Evolutionary conservation across 1,140 invertebrate species (phyloP), one percentile per base, ranked within the genome.

Genomic region (Caenorhabditis brenneri): DNA sequence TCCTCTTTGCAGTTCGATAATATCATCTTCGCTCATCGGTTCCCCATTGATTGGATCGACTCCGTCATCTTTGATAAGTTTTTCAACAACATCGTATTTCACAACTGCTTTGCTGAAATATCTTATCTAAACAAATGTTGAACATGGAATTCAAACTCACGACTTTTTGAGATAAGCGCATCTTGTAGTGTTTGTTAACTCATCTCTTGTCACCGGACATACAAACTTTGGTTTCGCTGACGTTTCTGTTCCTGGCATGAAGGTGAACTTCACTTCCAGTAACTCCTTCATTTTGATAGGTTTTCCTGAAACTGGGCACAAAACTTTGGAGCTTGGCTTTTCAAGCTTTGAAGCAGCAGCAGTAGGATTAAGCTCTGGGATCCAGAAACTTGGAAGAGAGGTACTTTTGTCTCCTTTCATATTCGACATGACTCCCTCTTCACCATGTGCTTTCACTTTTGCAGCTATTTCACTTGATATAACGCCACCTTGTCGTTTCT

Each of bases 41-140:
- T 95, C 93, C 83, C 94, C 94, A 83, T 95, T 97, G 0, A 97
- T 93, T 0, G 97, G 97, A 93, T 99, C 96, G 5, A 96, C 93
- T 97, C 96, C 97, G 91, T 99, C 97, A 90, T 97, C 97, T 88
- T 95, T 96, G 60, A 99, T 96, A 5, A 99, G 93, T 90, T 97
- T 97, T 88, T 98, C 96, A 9, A 97, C 94, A 92, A 96, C 98
- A 91, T 98, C 96, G 93, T 96, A 93, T 15, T 97, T 99, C 0
- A 99, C 94, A 24, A 99, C 95, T 92, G 96, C 94, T n/a, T 97
- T 96, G 0, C 95, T 95, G 91, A 82, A 92, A 92, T 88, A 84
- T n/a, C 6, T 6, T 51, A 51, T n/a, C n/a, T 53, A 33, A 19
- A 27, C 27, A 82, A 60, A 29, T 51, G 53, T 81, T 15, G 33